Conservation (phyloP, 2,113 vertebrate species). For the Cyrtonyx montezumae region DNA sequence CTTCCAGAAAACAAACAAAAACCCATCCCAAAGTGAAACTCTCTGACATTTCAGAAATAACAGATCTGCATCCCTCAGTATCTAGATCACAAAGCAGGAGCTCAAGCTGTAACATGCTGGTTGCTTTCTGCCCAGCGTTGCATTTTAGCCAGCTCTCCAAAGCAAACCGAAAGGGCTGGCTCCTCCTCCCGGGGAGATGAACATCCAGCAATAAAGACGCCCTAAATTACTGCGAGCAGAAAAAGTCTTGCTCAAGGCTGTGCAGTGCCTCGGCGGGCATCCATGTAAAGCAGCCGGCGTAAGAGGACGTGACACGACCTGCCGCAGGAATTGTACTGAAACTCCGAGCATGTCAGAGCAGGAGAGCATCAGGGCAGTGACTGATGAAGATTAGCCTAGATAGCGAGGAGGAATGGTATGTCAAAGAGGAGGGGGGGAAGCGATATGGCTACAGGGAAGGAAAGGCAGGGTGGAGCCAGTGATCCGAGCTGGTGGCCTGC, state of each 20-base stretch:
- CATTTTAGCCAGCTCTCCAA: constrained; percentile 27
- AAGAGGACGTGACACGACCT: constrained; percentile 73
- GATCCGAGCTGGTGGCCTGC: constrained; percentile 61
- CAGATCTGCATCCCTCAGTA: constrained; percentile 45
- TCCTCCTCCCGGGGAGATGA: constrained; percentile 49
- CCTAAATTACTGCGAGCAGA: constrained; percentile 55
- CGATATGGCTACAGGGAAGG: constrained; percentile 49
- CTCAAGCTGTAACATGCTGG: constrained; percentile 66
- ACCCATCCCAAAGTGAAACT: constrained; percentile 57
- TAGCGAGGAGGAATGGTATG: constrained; percentile 71
- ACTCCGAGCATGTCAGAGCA: constrained; percentile 72
- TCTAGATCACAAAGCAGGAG: background rate
- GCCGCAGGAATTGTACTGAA: constrained; percentile 75
- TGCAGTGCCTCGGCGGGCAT: constrained; percentile 5
- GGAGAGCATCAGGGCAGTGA: constrained; percentile 65
- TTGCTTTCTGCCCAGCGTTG: constrained; percentile 4
- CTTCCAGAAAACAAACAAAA: constrained; percentile 42
- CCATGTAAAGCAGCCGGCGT: constrained; percentile 55
- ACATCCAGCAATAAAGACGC: constrained; percentile 53
- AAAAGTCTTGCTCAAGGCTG: constrained; percentile 69
- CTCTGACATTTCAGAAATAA: constrained; percentile 72
- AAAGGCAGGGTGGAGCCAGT: constrained; percentile 66
- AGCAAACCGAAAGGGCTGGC: background rate
- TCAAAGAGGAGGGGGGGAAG: constrained; percentile 52
- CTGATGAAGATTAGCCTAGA: constrained; percentile 73